Evolutionary conservation across 1,140 invertebrate genomes (phyloP).

Genomic region (Cyclargus thomasi): DNA sequence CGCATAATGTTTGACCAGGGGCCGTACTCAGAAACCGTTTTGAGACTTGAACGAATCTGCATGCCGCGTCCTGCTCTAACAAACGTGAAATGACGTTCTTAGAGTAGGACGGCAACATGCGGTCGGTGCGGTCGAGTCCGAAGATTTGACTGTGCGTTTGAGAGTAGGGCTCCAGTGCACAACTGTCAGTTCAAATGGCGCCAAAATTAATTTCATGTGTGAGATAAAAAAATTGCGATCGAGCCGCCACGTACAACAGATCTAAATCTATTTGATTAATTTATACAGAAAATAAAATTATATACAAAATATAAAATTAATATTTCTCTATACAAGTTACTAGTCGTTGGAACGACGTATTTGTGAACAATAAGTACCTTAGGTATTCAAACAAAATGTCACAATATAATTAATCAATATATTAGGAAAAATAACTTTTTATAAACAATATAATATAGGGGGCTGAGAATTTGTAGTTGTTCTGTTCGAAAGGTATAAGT

Average conservation of each 20-base stretch:
- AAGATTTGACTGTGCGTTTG: too few relatives aligned
- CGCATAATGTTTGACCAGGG: too few relatives aligned
- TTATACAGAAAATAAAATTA: conserved; percentile 68
- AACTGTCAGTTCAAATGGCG: neutral
- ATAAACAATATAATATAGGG: conserved; percentile 15
- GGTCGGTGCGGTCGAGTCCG: too few relatives aligned
- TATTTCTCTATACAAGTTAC: conserved; percentile 47
- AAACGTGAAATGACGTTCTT: too few relatives aligned
- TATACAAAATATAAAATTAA: conserved; percentile 71
- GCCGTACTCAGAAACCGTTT: too few relatives aligned
- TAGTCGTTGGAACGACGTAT: conserved; percentile 46
- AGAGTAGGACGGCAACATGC: too few relatives aligned
- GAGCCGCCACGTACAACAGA: conserved; percentile 45
- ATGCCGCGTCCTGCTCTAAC: too few relatives aligned
- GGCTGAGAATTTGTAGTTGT: neutral
- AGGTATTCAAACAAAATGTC: conserved; percentile 33
- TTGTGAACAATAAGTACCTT: conserved; percentile 61
- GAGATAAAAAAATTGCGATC: conserved; percentile 21
- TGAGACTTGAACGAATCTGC: too few relatives aligned
- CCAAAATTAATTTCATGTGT: neutral
- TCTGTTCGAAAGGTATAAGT: neutral
- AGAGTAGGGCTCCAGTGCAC: too few relatives aligned
- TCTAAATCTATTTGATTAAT: conserved; percentile 65
- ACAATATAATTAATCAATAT: conserved; percentile 26
- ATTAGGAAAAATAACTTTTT: conserved; percentile 23